Evolutionary conservation across 2,888 invertebrate species (phyloP), one percentile per base, ranked within the genome.

Genomic region (Drosophila recens): DNA sequence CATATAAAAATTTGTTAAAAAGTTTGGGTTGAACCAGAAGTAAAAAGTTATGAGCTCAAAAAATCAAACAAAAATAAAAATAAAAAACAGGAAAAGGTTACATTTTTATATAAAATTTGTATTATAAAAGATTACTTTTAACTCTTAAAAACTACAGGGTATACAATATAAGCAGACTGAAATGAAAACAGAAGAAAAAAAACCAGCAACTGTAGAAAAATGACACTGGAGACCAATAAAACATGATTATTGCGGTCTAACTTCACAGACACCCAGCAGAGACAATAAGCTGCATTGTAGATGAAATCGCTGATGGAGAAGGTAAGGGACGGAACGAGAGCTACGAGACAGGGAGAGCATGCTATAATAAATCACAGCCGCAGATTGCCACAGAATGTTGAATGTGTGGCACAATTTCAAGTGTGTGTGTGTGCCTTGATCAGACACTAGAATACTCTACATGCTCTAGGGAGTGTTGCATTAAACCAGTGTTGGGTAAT

Each of bases 181-280:
- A 51, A 8, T 49, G 8, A n/a, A n/a, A 51, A 36, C 4, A 43
- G 4, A 3, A 27, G 27, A 15, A 75, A 69, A 69, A 65, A 71
- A 73, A 63, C 57, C n/a, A 3, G 13, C 4, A 72, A 80, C 71
- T 76, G 80, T 75, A 70, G 75, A 79, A 82, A 80, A 82, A 79
- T 80, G 73, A 82, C 82, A 65, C 82, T 82, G 64, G 82, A 82
- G 82, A 82, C 80, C 80, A 80, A 82, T 82, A 82, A 82, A 82
- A 82, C 82, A 82, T 72, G 80, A 82, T 82, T 82, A 82, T 82
- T 76, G 82, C 80, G 80, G 82, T 75, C 79, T 51, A 78, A 80
- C 80, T 75, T 72, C 75, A 71, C 63, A 61, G 61, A 67, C 56
- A 10, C 36, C 46, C 13, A 6, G 36, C 36, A 38, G 13, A 59